Base-by-base conservation (phyloP, 2,113 vertebrate species). In the Paramisgurnus dabryanus region DNA sequence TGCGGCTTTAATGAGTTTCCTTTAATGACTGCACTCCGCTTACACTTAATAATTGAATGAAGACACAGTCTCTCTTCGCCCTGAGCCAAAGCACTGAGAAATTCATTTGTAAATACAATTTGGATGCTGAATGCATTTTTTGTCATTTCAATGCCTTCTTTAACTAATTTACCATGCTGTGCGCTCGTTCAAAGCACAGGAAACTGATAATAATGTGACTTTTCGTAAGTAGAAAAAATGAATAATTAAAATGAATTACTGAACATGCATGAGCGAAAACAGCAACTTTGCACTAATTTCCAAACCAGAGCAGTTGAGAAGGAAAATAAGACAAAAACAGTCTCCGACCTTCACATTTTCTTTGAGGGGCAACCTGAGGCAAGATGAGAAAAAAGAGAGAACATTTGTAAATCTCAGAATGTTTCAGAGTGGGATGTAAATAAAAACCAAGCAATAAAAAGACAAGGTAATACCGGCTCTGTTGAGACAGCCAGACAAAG, bases 21-120 rank as follows among this genome's bases (percentile, higher is more conserved):
- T 89, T 92, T 93, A 91, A 92, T 92, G 90, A 92, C 87, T 82
- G 86, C 90, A 90, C 88, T 89, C 87, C 86, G 90, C 89, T 93
- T 89, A 88, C 90, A 84, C 83, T 83, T 78, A 57, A 88, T 91
- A 91, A 92, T 88, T 92, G 90, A 94, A 93, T 91, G 85, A 90
- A 90, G 87, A 88, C 86, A 85, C 72, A 88, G 85, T 83, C 84
- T 83, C 88, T 78, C 79, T 86, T 86, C 80, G 89, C 87, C 87
- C 72, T 75, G 69, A 87, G 90, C 87, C 5, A 60, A 74, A 57
- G 39, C 61, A 69, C 76, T 61, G 69, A 82, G 82, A 85, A 86
- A 87, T 86, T 85, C 86, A 86, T 83, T 87, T 82, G 85, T 87
- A 88, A 92, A 91, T 89, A 87, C 78, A 87, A 87, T 90, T 83